Conservation (phyloP, 2,113 vertebrate genomes). For the Connochaetes taurinus region DNA sequence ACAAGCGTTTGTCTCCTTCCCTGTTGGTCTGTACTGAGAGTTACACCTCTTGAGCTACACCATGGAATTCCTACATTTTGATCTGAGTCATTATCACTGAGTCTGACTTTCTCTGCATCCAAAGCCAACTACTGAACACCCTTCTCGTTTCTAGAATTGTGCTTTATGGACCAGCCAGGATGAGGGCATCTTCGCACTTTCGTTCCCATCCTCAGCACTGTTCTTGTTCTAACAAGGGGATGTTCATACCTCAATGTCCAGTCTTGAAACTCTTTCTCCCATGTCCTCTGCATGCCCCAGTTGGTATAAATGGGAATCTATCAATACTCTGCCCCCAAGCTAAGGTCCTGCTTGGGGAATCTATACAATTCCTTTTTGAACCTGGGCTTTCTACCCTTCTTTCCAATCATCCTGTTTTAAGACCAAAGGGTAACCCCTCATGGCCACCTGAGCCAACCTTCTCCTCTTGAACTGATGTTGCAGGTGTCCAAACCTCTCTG, state of each 20-base stretch:
- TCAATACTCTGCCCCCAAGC: neutral
- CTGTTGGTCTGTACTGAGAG: neutral
- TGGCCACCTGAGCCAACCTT: neutral
- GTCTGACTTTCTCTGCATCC: neutral
- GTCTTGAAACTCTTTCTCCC: neutral
- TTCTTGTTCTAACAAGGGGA: neutral
- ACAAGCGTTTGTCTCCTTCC: neutral
- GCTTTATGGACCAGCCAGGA: neutral
- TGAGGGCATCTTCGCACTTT: neutral
- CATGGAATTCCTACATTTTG: neutral
- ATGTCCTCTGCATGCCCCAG: neutral
- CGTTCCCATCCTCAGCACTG: neutral
- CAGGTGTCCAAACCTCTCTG: neutral
- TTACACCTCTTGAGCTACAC: neutral
- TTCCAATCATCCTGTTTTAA: neutral
- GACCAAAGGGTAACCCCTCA: neutral
- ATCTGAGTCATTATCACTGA: neutral
- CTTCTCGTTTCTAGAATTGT: neutral
- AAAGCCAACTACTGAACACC: neutral
- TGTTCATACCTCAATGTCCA: neutral
- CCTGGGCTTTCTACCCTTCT: neutral
- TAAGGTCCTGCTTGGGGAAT: neutral
- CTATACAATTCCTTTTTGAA: neutral
- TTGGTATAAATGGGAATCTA: neutral
- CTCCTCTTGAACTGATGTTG: neutral